These are phyloP conservation scores for Daubentonia madagascariensis DNA, from an alignment of 2,113 vertebrate species.

Conservation along the genomic window DNA sequence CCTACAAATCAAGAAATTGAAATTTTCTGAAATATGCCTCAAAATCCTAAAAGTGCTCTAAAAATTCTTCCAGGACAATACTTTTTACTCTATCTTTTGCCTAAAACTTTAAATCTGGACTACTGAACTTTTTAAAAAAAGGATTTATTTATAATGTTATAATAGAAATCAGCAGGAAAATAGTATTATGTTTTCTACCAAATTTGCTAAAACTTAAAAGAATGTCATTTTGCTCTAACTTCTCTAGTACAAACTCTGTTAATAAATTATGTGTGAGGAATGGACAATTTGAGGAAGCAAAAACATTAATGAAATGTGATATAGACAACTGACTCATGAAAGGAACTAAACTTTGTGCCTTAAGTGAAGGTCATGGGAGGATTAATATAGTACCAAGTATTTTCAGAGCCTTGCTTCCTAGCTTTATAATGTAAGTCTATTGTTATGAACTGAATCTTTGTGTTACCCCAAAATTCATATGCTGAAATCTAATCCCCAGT, in stretches of 20 bases:
- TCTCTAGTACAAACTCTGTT: neutral
- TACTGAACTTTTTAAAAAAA: neutral
- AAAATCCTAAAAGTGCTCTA: conserved; percentile 1
- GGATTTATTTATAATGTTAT: neutral
- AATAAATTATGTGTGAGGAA: neutral
- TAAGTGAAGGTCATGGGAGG: neutral
- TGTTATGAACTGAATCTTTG: neutral
- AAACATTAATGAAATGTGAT: neutral
- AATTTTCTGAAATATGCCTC: neutral
- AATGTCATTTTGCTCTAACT: neutral
- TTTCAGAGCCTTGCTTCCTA: conserved; percentile 26
- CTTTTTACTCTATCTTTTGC: neutral
- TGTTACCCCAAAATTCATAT: neutral
- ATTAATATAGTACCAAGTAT: neutral
- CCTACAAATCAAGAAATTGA: neutral
- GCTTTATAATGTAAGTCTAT: conserved; percentile 6
- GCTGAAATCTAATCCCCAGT: neutral
- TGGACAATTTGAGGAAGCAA: neutral
- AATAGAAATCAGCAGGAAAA: conserved; percentile 31
- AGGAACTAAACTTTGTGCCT: conserved; percentile 31
- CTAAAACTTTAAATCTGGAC: neutral
- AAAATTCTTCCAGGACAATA: neutral
- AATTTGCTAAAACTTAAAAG: neutral
- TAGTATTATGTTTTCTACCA: neutral
- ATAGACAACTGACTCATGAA: neutral